Conservation (phyloP, 1,140 invertebrate species). For the Drosophila triauraria region DNA sequence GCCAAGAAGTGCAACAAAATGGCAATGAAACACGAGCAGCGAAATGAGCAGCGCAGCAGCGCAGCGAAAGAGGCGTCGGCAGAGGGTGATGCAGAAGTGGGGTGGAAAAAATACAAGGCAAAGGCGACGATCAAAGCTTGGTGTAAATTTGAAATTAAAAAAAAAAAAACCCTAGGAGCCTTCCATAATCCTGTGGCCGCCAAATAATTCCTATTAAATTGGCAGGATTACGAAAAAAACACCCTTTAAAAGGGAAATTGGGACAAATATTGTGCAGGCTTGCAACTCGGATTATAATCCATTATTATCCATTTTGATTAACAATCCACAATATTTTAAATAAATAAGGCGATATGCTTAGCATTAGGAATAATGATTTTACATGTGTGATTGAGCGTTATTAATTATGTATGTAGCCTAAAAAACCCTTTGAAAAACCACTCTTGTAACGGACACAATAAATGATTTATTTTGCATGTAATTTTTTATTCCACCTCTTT, state of each 20-base stretch:
- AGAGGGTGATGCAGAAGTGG: conserved; percentile 5
- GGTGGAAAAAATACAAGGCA: conserved; percentile 1
- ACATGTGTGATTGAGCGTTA: too few relatives aligned
- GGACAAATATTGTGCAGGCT: neutral
- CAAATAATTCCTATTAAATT: conserved; percentile 16
- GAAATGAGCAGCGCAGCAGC: conserved; percentile 37
- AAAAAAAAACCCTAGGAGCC: neutral
- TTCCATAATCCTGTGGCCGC: conserved; percentile 6
- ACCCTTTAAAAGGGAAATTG: conserved; percentile 3
- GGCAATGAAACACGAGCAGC: conserved; percentile 71
- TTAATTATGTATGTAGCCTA: too few relatives aligned
- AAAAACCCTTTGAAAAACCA: too few relatives aligned
- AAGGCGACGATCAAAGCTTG: conserved; percentile 6
- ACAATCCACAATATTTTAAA: neutral
- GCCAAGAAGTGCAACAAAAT: conserved; percentile 80
- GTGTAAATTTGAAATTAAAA: conserved; percentile 1
- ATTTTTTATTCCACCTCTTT: too few relatives aligned
- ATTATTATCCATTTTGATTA: neutral
- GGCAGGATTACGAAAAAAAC: conserved; percentile 9
- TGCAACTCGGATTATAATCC: neutral
- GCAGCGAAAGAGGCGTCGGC: conserved; percentile 14
- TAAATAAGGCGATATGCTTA: neutral
- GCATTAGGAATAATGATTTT: too few relatives aligned
- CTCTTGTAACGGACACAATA: too few relatives aligned
- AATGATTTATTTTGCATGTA: too few relatives aligned